phyloP scores from a whole-genome alignment of 2,888 invertebrate species.

The Actias luna region DNA sequence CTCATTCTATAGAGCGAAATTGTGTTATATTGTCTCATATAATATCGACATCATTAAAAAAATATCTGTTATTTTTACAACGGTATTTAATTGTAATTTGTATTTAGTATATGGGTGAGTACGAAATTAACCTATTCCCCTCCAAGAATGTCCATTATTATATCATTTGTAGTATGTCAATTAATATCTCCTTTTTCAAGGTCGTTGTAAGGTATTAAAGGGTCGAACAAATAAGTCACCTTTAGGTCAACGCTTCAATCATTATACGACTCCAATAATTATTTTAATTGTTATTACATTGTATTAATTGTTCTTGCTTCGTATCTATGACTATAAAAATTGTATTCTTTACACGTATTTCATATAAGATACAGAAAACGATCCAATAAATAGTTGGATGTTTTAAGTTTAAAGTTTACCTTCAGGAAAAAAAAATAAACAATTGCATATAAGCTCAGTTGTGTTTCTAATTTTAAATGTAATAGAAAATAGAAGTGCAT shows the following conservation, averaged over 20 bases:
- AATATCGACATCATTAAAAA: too few species aligned
- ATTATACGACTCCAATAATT: constrained; percentile 4
- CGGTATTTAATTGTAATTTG: too few species aligned
- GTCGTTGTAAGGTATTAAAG: not conserved
- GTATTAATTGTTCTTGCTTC: not conserved
- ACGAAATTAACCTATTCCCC: too few species aligned
- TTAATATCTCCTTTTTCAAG: not conserved
- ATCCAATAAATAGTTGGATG: not conserved
- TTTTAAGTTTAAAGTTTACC: not conserved
- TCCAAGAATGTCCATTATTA: too few species aligned
- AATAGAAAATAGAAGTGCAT: too few species aligned
- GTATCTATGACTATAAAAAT: not conserved
- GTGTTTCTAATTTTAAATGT: too few species aligned
- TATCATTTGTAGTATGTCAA: not conserved
- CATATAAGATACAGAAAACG: not conserved
- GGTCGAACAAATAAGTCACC: not conserved
- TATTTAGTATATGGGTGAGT: too few species aligned
- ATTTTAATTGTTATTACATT: constrained; percentile 14
- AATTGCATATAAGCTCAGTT: too few species aligned
- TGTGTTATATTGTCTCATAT: too few species aligned
- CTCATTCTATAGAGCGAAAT: too few species aligned
- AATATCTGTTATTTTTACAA: too few species aligned
- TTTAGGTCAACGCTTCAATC: not conserved
- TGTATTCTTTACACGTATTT: not conserved
- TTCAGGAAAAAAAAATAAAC: not conserved